phyloP scores from a whole-genome alignment of 1,140 invertebrate genomes.

The Hyposmocoma kahamanoa region DNA sequence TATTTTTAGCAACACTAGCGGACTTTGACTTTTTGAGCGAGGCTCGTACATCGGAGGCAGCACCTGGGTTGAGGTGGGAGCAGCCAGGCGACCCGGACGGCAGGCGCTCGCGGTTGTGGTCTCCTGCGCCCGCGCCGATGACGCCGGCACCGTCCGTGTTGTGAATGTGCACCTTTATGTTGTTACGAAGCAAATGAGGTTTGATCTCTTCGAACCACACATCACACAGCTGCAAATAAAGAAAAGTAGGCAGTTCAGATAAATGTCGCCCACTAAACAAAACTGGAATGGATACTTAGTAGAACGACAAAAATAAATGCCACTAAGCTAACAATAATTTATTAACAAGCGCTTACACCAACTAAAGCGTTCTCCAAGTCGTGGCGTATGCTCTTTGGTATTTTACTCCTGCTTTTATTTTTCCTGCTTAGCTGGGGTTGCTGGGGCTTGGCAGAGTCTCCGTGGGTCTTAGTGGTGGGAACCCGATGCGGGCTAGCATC shows the following conservation, averaged over 20 bases:
- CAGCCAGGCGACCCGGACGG: slow-evolving; percentile 23
- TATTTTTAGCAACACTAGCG: no score
- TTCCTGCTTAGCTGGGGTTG: slow-evolving; percentile 9
- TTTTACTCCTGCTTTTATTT: slow-evolving; percentile 33
- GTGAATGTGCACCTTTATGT: slow-evolving; percentile 56
- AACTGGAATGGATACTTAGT: no score
- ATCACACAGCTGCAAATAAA: slow-evolving; percentile 49
- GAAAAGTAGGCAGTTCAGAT: background rate
- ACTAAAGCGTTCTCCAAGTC: slow-evolving; percentile 60
- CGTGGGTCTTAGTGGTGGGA: slow-evolving; percentile 19
- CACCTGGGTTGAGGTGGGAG: slow-evolving; percentile 59
- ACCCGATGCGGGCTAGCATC: background rate
- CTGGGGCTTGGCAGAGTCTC: slow-evolving; percentile 11
- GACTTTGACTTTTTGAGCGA: no score
- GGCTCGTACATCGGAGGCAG: slow-evolving; percentile 57
- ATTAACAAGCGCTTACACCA: slow-evolving; percentile 34
- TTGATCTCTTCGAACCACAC: slow-evolving; percentile 66
- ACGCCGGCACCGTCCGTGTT: slow-evolving; percentile 12
- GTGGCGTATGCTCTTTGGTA: slow-evolving; percentile 47
- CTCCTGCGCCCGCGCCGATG: slow-evolving; percentile 11
- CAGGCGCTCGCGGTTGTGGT: slow-evolving; percentile 9
- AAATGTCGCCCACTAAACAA: background rate
- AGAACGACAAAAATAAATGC: no score
- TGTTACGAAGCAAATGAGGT: slow-evolving; percentile 53
- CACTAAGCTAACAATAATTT: no score